Percentiles rank a stretch among this genome's conserved stretches.
These are phyloP conservation scores for Cololabis saira DNA, from an alignment of 2,113 vertebrate species.

Conservation along the genomic window DNA sequence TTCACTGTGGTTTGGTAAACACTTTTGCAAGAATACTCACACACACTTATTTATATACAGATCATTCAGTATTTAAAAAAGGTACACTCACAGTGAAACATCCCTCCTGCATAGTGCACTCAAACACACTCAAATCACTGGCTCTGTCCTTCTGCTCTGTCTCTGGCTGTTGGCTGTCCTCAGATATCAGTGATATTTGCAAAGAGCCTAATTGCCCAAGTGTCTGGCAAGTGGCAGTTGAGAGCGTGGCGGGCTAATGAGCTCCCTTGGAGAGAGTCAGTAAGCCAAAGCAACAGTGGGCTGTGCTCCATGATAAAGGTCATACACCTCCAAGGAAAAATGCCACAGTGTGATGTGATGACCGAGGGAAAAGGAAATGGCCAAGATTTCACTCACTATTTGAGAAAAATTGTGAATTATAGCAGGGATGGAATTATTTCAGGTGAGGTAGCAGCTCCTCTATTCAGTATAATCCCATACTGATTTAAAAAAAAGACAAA, in stretches of 20 bases:
- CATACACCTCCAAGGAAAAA: constrained; percentile 65
- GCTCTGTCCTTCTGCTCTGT: constrained; percentile 23
- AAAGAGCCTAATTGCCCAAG: constrained; percentile 69
- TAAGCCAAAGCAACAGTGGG: constrained; percentile 64
- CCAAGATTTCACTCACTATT: constrained; percentile 44
- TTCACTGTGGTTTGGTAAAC: no score
- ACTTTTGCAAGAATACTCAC: background rate
- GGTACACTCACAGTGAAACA: background rate
- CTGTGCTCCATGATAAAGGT: constrained; percentile 72
- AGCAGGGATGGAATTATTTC: constrained; percentile 35
- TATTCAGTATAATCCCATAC: background rate
- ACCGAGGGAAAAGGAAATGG: constrained; percentile 21
- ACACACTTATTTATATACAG: background rate
- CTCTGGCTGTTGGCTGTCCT: constrained; percentile 37
- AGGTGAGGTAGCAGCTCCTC: constrained; percentile 33
- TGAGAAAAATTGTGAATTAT: constrained; percentile 47
- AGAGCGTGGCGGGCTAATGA: constrained; percentile 72
- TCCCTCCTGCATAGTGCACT: background rate
- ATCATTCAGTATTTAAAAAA: background rate
- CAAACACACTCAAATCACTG: constrained; percentile 5
- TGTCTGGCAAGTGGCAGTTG: constrained; percentile 65
- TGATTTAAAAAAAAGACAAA: no score
- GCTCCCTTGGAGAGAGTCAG: constrained; percentile 67
- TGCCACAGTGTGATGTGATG: constrained; percentile 60
- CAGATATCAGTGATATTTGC: constrained; percentile 66